Evolutionary conservation across 2,888 invertebrate species (phyloP).

Genomic region (Acleris literana): DNA sequence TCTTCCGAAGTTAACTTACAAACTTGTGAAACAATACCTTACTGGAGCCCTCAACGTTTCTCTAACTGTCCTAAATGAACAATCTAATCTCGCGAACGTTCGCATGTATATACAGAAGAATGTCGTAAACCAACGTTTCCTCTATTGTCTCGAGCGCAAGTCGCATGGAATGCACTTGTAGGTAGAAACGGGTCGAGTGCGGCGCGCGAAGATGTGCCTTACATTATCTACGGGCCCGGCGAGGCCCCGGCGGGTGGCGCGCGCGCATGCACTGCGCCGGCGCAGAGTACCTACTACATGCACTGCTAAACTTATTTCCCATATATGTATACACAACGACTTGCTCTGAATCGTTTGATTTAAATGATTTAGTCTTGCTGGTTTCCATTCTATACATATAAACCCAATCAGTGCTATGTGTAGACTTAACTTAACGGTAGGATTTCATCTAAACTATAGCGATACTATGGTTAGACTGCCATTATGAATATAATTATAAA

Average conservation of each 20-base stretch:
- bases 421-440: too few species aligned
- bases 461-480: too few species aligned
- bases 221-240: conserved; percentile 68
- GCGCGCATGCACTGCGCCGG: conserved; percentile 37
- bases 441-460: too few species aligned
- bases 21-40: too few species aligned
- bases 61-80: conserved; percentile 11
- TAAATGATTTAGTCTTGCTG: too few species aligned
- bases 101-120: conserved; percentile 12
- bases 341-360: too few species aligned
- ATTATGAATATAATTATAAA: too few species aligned
- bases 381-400: too few species aligned
- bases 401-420: too few species aligned
- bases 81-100: conserved; percentile 16
- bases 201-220: conserved; percentile 65
- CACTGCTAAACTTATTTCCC: conserved; percentile 48
- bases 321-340: background rate
- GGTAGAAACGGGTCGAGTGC: conserved; percentile 56
- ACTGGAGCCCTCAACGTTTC: background rate
- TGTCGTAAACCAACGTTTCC: conserved; percentile 31
- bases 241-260: conserved; percentile 73
- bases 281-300: conserved; percentile 33
- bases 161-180: conserved; percentile 61
- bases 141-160: conserved; percentile 37
- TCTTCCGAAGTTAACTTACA: too few species aligned